A percentile compares a stretch with the other conserved stretches of the same genome.
phyloP scores from a whole-genome alignment of 2,888 invertebrate species.

The Trichogramma dendrolimi region DNA sequence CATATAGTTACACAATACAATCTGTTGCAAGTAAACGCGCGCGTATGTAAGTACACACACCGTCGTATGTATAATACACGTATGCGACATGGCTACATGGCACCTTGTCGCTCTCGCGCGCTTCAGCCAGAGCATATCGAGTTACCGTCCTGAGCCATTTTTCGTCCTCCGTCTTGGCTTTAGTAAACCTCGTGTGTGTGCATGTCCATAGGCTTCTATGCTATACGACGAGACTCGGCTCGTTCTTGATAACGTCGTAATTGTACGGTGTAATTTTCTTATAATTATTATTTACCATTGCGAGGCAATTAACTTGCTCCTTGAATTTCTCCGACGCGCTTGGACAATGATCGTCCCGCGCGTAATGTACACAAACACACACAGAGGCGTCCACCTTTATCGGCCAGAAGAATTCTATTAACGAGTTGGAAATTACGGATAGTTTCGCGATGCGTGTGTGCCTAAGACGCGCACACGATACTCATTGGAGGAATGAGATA shows the following conservation, averaged over 20 bases:
- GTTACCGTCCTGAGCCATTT: conserved; percentile 12
- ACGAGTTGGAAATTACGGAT: no score
- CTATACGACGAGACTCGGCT: neutral
- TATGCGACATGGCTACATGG: neutral
- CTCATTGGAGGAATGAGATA: no score
- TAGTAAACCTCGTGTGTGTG: no score
- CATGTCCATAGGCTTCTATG: neutral
- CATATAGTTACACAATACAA: conserved; percentile 21
- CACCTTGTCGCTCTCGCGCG: neutral
- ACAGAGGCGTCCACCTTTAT: no score
- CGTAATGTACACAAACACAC: no score
- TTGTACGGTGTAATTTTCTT: conserved; percentile 13
- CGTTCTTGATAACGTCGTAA: conserved; percentile 18
- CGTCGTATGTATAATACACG: neutral
- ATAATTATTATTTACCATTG: conserved; percentile 25
- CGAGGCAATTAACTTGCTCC: conserved; percentile 7
- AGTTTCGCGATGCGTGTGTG: no score
- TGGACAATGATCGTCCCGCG: no score
- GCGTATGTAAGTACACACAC: neutral
- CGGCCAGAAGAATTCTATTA: no score
- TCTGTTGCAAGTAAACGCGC: conserved; percentile 4
- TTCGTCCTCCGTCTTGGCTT: neutral
- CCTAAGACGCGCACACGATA: no score
- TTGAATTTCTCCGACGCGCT: conserved; percentile 14
- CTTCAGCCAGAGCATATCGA: conserved; percentile 13